These are phyloP conservation scores for Cyanistes caeruleus DNA, from an alignment of 2,113 vertebrate species.

Conservation along the genomic window DNA sequence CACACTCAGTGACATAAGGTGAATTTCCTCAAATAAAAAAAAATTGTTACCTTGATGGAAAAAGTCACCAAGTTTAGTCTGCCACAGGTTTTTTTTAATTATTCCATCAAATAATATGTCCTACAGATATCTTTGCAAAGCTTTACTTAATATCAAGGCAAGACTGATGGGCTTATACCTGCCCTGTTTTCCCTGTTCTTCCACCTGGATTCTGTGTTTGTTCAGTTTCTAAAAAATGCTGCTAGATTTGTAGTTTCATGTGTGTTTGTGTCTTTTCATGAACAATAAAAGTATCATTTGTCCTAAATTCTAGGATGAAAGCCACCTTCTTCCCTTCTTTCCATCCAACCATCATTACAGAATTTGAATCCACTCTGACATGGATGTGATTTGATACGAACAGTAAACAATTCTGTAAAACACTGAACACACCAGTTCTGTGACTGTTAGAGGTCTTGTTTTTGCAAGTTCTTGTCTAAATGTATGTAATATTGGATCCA, in stretches of 20 bases:
- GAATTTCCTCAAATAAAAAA: not conserved
- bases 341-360: not conserved
- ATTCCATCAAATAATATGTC: not conserved
- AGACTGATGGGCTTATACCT: not conserved
- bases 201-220: not conserved
- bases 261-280: not conserved
- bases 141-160: not conserved
- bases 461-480: not conserved
- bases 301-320: not conserved
- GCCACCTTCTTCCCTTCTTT: not conserved
- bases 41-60: not conserved
- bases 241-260: not conserved
- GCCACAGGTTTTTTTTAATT: not conserved
- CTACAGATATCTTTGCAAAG: not conserved
- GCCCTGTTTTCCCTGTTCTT: not conserved
- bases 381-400: not conserved
- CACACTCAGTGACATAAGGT: not conserved
- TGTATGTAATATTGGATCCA: not conserved
- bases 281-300: not conserved
- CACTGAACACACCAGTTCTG: not conserved
- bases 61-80: not conserved
- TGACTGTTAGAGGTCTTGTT: not conserved
- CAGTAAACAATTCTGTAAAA: not conserved
- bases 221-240: not conserved
- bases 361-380: not conserved